These are phyloP conservation scores for Micrastur ruficollis DNA, from an alignment of 2,797 vertebrate genomes.

Conservation along the genomic window DNA sequence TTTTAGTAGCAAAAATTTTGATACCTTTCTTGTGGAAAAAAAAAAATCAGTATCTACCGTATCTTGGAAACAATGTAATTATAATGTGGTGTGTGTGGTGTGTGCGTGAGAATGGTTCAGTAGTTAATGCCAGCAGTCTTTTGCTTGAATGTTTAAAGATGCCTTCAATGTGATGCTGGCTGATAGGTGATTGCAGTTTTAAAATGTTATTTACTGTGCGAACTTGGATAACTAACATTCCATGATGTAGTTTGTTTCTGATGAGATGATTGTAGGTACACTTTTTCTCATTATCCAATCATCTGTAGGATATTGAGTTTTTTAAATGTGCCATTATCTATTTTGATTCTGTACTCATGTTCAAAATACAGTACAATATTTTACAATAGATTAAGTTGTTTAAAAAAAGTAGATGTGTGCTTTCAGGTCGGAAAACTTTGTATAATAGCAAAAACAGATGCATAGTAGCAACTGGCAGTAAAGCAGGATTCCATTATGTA, in stretches of 20 bases:
- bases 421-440: constrained; percentile 75
- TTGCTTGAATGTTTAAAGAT: constrained; percentile 91
- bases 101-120: constrained; percentile 71
- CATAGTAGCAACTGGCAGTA: constrained; percentile 79
- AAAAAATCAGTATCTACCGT: constrained; percentile 78
- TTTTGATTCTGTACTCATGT: constrained; percentile 82
- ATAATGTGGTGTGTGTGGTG: constrained; percentile 72
- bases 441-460: constrained; percentile 77
- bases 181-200: constrained; percentile 81
- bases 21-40: constrained; percentile 79
- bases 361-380: constrained; percentile 84
- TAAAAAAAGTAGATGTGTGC: constrained; percentile 76
- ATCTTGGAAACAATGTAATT: constrained; percentile 82
- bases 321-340: constrained; percentile 91
- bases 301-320: constrained; percentile 86
- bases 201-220: constrained; percentile 81
- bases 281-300: constrained; percentile 84
- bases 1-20: constrained; percentile 86
- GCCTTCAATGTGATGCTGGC: constrained; percentile 87
- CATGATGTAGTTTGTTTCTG: constrained; percentile 89
- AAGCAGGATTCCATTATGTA: constrained; percentile 81
- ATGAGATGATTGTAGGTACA: constrained; percentile 94
- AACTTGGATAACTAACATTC: constrained; percentile 90
- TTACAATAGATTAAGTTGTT: constrained; percentile 81
- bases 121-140: constrained; percentile 82